Base-by-base conservation (phyloP, 53 echinoderm and acorn worm species). In the Echinarachnius parma region DNA sequence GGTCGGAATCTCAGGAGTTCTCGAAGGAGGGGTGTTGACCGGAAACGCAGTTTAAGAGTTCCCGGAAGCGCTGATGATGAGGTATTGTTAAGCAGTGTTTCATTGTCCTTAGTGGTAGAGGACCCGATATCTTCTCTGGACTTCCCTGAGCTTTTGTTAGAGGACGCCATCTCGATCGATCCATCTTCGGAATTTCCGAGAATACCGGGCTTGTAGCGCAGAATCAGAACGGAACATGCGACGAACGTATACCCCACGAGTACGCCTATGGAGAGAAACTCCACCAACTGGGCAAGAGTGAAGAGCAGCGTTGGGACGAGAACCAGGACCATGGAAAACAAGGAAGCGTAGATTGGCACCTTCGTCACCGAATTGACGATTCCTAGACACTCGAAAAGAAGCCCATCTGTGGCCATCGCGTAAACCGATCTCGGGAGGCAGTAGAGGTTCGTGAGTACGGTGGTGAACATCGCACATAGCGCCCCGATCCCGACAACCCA, bases 261-360 rank as follows among this genome's bases (percentile, higher is more conserved):
- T n/a, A 76, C 82, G n/a, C 91, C 91, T 20, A 91, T 86, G 1
- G 91, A 86, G 49, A 91, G 60, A n/a, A 91, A 91, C 37, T 82
- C 79, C 13, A 91, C 86, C 15, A 91, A 77, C 18, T 79, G 64
- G 20, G 53, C 55, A 24, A 86, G 34, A 4, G 79, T 68, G 61
- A 91, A 84, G 28, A 86, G 29, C 14, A 82, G 46, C 7, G 85
- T 55, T 19, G 82, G 21, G 0, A 82, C 16, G n/a, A 81, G 78
- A 5, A 68, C 37, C 0, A 90, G 28, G 10, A 67, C 22, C 23
- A 82, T 74, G 16, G 78, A 74, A 9, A 64, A 13, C n/a, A 90
- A 22, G 10, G 79, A 54, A 10, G 84, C 84, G 19, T 61, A 10
- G 15, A 90, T 62, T 9, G 90, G 90, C 11, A 85, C 79, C 34